These are phyloP conservation scores for Salminus brasiliensis DNA, from an alignment of 2,113 vertebrate genomes.

Conservation along the genomic window DNA sequence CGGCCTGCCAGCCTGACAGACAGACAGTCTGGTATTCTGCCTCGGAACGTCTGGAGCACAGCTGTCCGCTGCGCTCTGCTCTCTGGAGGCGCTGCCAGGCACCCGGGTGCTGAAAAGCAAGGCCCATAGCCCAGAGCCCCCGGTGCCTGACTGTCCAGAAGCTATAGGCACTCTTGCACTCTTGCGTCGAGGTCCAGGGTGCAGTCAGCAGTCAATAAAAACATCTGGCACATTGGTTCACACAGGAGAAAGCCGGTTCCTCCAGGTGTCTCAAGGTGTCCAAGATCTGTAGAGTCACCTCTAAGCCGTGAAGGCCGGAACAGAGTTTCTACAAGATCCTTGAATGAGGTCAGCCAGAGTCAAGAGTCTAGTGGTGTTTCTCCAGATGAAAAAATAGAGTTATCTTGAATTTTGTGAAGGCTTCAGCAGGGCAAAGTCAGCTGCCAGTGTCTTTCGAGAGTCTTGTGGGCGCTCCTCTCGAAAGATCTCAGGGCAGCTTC, in stretches of 20 bases:
- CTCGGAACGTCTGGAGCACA: conserved; percentile 47
- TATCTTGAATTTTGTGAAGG: too few species aligned
- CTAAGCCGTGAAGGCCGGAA: conserved; percentile 26
- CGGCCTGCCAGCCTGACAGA: neutral
- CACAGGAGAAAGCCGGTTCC: conserved; percentile 11
- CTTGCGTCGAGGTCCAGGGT: neutral
- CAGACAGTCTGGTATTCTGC: neutral
- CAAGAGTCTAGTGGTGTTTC: too few species aligned
- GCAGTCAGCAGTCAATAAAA: conserved; percentile 24
- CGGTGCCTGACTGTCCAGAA: neutral
- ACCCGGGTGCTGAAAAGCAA: conserved; percentile 8
- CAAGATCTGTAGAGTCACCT: conserved; percentile 40
- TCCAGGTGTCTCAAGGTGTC: conserved; percentile 21
- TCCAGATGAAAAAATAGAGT: too few species aligned
- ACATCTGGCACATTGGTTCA: neutral
- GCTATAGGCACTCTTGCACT: neutral
- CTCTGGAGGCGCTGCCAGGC: conserved; percentile 8
- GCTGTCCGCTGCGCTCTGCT: conserved; percentile 41
- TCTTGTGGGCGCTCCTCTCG: too few species aligned
- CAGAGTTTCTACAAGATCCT: too few species aligned
- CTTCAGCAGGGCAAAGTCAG: too few species aligned
- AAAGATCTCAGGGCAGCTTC: neutral
- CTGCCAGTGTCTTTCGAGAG: too few species aligned
- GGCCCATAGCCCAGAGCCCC: neutral
- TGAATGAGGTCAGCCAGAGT: too few species aligned